Base-by-base conservation (phyloP, 2,113 vertebrate genomes). In the Monopterus albus region DNA sequence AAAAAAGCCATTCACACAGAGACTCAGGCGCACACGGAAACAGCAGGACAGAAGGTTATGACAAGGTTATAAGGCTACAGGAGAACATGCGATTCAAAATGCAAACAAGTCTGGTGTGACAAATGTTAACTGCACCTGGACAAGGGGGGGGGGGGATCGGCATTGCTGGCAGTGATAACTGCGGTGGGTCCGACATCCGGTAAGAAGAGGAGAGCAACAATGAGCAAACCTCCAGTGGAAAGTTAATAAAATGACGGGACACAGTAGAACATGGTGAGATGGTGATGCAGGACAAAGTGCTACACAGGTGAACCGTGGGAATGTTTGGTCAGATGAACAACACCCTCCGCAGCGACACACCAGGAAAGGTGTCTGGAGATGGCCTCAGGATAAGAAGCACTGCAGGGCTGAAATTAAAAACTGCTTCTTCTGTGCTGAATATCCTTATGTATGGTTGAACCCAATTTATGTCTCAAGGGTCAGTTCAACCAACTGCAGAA, bases 61-160 rank as follows among this genome's bases (percentile, higher is more conserved):
- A 51, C 28, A 40, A 42, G 45, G 53, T 57, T 25, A 51, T 6
- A 29, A 47, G 70, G 76, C 43, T 6, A 31, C 10, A 15, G 72
- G 49, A 62, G 49, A 82, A 70, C 85, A 60, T 85, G 83, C 72
- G 58, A 57, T 36, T 69, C 20, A 47, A 65, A 61, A 60, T 66
- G 72, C 52, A 50, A 52, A 9, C 40, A 53, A 59, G 50, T 75
- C 68, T 63, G 71, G 35, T 62, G 43, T 69, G 18, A 45, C 60
- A 60, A 62, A 65, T 69, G 62, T 65, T 53, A 28, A 39, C 46
- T 20, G 13, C 67, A 65, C 61, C 49, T 49, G 51, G 20, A 33
- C n/a, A n/a, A n/a, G n/a, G n/a, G n/a, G n/a, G 23, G 10, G 38
- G 9, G 8, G 47, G 31, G 23, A 17, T 23, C 61, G 28, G 50